Base-by-base conservation (phyloP, 2,888 invertebrate genomes). In the Folsomia candida region DNA sequence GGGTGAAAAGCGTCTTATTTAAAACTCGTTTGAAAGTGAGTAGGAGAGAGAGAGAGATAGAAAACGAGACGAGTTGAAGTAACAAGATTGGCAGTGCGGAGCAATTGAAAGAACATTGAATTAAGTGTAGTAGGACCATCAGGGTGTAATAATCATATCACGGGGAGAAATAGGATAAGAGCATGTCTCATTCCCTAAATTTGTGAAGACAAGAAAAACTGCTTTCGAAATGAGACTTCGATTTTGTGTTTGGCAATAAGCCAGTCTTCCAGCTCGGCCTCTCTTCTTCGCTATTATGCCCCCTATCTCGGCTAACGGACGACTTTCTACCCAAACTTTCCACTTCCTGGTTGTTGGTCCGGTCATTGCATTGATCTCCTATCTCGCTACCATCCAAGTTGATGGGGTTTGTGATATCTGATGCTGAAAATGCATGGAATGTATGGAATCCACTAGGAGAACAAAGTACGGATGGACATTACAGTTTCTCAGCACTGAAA, bases 141-240 rank as follows among this genome's bases (percentile, higher is more conserved):
- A 76, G 71, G 68, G 60, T 70, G 72, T 72, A 74, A 76, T 74
- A 76, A 76, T 76, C 74, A 74, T 68, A 72, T 76, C 69, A 74
- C 66, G 67, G 54, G 68, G 68, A 72, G 63, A 66, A 70, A 69
- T 66, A 61, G 68, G 69, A 71, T 69, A 69, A 73, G 68, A 61
- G 67, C 54, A 65, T 72, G 71, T 73, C 72, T 71, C 68, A 75
- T 73, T 75, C 69, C 68, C 59, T 37, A 61, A 71, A 70, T 71
- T 69, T 69, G 72, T 70, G 71, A 75, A 72, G 64, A 63, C 58
- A 66, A 66, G 65, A 54, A 72, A 69, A 70, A 67, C 69, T 70
- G 71, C 59, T 69, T 70, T 72, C 68, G 71, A 74, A 71, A 74
- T 71, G 71, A 71, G 69, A 71, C 67, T 74, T 74, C 69, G 74